Evolutionary conservation across 2,888 invertebrate species (phyloP).

Genomic region (Drosophila paramelanica): DNA sequence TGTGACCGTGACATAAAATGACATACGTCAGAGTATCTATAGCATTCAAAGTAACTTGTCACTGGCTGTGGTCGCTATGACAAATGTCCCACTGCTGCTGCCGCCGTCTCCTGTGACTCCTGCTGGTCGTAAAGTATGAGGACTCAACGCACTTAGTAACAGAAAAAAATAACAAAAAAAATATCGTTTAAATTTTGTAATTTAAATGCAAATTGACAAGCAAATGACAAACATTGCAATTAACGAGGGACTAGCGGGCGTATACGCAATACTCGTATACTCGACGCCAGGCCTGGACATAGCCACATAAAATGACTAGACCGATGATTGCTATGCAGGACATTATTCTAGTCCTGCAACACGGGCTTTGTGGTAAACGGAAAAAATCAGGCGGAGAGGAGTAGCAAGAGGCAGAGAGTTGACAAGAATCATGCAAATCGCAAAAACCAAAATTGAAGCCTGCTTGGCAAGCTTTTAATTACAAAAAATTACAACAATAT

Average conservation of each 20-base stretch:
- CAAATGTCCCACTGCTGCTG: slow-evolving; percentile 41
- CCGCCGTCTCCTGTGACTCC: slow-evolving; percentile 3
- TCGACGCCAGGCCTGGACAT: slow-evolving; percentile 3
- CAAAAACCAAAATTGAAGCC: neutral
- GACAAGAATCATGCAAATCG: slow-evolving; percentile 20
- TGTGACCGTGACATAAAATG: slow-evolving; percentile 16
- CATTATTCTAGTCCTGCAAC: slow-evolving; percentile 48
- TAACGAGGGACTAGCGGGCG: slow-evolving; percentile 75
- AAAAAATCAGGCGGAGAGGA: neutral
- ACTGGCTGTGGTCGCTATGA: slow-evolving; percentile 42
- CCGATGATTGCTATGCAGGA: slow-evolving; percentile 22
- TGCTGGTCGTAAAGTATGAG: slow-evolving; percentile 40
- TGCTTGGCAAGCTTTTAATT: neutral
- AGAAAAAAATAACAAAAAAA: slow-evolving; percentile 26
- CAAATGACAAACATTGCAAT: slow-evolving; percentile 80
- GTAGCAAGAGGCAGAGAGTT: neutral
- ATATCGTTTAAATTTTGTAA: slow-evolving; percentile 77
- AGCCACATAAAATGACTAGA: slow-evolving; percentile 17
- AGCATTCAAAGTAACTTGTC: slow-evolving; percentile 20
- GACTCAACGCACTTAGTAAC: slow-evolving; percentile 19
- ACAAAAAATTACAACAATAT: too few species aligned
- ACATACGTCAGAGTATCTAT: slow-evolving; percentile 48
- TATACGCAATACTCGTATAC: slow-evolving; percentile 55
- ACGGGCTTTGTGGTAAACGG: slow-evolving; percentile 6
- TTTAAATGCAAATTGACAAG: slow-evolving; percentile 82